Base-by-base conservation (phyloP, 1,140 invertebrate species). In the Sarcophaga bullata region DNA sequence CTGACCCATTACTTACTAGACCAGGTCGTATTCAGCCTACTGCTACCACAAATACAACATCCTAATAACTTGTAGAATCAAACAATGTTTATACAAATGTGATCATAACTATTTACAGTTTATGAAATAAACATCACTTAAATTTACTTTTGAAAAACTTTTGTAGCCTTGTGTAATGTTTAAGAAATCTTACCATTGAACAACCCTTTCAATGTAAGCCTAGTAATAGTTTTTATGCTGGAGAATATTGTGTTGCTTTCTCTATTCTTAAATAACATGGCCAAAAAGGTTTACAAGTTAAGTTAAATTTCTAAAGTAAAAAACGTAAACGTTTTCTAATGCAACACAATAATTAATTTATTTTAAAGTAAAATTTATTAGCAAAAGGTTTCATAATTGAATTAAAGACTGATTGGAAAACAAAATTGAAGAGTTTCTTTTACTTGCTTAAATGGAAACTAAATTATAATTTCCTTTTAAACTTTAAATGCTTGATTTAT, bases 281-380 rank as follows among this genome's bases (percentile, higher is more conserved):
- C 54, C n/a, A 58, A 58, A 58, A 58, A 58, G 11, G 54, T 15
- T 58, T 58, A n/a, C n/a, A n/a, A n/a, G n/a, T 68, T 3, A 1
- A 19, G 17, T 68, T 68, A 68, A 68, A 9, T 68, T 68, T 25
- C n/a, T 8, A 19, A 19, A 68, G 25, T 37, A 58, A 58, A n/a
- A 58, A 58, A 5, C n/a, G 5, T n/a, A n/a, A 37, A 37, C n/a
- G 11, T 68, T 68, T 2, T 4, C 4, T 1, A 37, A 37, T 37
- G 25, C 25, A 37, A 37, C 25, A 37, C 25, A 37, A 68, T 68
- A 68, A 68, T 68, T 68, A 68, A 17, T 68, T 68, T 68, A 68
- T 68, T 68, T 68, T 19, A 68, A 68, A 68, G 62, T 68, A 68
- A 68, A 68, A 9, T 68, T 68, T 68, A n/a, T 19, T 25, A 68